Base-by-base conservation (phyloP, 2,888 invertebrate species). In the Acrobasis suavella region DNA sequence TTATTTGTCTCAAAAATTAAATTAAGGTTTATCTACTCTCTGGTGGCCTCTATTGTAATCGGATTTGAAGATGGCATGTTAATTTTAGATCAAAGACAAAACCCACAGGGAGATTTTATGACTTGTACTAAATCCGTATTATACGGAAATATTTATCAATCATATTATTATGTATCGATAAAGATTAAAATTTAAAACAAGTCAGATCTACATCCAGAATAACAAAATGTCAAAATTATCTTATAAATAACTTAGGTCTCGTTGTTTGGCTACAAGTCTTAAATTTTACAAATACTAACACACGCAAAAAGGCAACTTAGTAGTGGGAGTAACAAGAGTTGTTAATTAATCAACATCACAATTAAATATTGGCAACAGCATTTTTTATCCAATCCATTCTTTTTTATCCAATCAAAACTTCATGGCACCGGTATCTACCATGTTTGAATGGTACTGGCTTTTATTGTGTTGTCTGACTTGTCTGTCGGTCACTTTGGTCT, bases 401-500 rank as follows among this genome's bases (percentile, higher is more conserved):
- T 14, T 14, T 46, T 46, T 46, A 32, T 7, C 32, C 8, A 46
- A 46, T 46, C n/a, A 46, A 46, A 46, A 12, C 32, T 51, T 52
- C 12, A 32, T 52, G 14, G 32, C 32, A n/a, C 14, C 52, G 32
- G 32, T 32, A n/a, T n/a, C n/a, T n/a, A 14, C 52, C 52, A 32
- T 52, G 32, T 17, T 22, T n/a, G 52, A 32, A 32, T 32, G 32
- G 37, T n/a, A 52, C 32, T 52, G 52, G 51, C 22, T 42, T 17
- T 42, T 14, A 56, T 56, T 56, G 32, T 38, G 55, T 56, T 16
- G 37, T 56, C 8, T 42, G 56, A 42, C 10, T 22, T 56, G 49
- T 58, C 49, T 56, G 49, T 58, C 49, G 10, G 37, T 50, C 32
- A 50, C 32, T 59, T 37, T 50, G 32, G 46, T 59, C 15, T 56